Conservation (phyloP, 2,113 vertebrate species). For the Hemibagrus wyckioides region DNA sequence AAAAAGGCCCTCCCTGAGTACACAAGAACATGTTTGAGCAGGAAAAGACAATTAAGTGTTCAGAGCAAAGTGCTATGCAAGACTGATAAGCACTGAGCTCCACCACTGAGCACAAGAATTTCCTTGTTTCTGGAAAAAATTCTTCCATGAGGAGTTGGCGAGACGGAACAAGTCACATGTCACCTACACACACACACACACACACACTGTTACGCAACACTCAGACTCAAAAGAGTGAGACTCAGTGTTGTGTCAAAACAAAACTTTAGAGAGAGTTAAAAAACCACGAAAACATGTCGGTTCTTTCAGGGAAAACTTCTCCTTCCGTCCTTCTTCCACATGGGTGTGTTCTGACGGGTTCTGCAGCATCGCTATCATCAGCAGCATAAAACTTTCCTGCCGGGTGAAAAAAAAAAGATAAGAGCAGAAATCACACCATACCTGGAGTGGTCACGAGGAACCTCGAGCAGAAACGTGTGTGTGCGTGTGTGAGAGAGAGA, state of each 20-base stretch:
- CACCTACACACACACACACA: not conserved
- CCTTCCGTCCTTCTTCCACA: not conserved
- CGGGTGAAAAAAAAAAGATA: not conserved
- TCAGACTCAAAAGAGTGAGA: not conserved
- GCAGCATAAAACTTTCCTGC: not conserved
- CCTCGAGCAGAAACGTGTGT: not conserved
- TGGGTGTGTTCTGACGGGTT: not conserved
- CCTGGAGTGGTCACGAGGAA: not conserved
- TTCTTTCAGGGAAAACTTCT: too few relatives aligned
- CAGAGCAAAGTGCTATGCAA: not conserved
- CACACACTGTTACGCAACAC: not conserved
- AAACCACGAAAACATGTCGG: too few relatives aligned
- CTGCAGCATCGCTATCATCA: not conserved
- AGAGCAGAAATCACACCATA: not conserved
- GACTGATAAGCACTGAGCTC: too few relatives aligned
- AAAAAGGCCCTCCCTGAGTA: not conserved
- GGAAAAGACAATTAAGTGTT: not conserved
- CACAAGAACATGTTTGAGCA: not conserved
- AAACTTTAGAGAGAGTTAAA: not conserved
- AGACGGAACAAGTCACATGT: not conserved
- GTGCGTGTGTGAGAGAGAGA: not conserved
- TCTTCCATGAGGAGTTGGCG: not conserved
- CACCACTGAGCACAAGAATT: not conserved
- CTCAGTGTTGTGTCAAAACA: not conserved
- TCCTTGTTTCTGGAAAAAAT: conserved; percentile 3